These are phyloP conservation scores for Sogatella furcifera DNA, from an alignment of 1,140 invertebrate genomes.

Conservation along the genomic window DNA sequence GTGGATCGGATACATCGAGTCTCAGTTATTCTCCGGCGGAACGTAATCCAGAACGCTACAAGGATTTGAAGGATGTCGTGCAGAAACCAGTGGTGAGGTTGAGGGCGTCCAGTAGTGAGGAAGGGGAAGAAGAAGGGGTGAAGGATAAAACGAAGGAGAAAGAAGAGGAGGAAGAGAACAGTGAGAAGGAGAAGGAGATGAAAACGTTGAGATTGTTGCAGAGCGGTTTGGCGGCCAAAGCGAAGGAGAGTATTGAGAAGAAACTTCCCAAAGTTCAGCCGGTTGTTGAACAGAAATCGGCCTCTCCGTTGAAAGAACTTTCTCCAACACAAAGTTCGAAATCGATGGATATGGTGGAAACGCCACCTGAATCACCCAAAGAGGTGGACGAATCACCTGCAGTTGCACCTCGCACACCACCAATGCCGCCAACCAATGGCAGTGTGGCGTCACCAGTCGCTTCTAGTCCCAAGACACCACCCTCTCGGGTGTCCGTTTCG, in stretches of 20 bases:
- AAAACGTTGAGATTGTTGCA: slow-evolving; percentile 22
- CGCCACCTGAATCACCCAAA: neutral
- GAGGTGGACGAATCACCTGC: neutral
- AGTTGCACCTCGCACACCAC: slow-evolving; percentile 5
- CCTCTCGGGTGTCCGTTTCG: slow-evolving; percentile 3
- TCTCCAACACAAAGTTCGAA: neutral
- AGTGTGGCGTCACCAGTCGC: too few relatives aligned
- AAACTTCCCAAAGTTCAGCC: slow-evolving; percentile 10
- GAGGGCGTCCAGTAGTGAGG: slow-evolving; percentile 16
- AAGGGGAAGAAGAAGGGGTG: slow-evolving; percentile 7
- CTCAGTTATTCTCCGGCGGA: slow-evolving; percentile 24
- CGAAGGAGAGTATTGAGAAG: slow-evolving; percentile 23
- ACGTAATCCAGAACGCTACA: slow-evolving; percentile 22
- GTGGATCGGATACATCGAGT: slow-evolving; percentile 16
- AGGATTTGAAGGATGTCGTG: slow-evolving; percentile 22
- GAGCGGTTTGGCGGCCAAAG: slow-evolving; percentile 25
- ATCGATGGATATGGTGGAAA: neutral
- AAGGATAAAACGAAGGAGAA: slow-evolving; percentile 1
- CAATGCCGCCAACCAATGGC: neutral
- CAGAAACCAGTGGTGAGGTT: slow-evolving; percentile 20
- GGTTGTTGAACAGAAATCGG: neutral
- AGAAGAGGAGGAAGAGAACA: slow-evolving; percentile 10
- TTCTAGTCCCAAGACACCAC: neutral
- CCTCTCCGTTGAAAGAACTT: neutral
- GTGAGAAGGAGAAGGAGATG: slow-evolving; percentile 23